Percentiles rank a stretch among this genome's conserved stretches.
Conservation (phyloP, 2,113 vertebrate genomes). For the Balaenoptera acutorostrata region DNA sequence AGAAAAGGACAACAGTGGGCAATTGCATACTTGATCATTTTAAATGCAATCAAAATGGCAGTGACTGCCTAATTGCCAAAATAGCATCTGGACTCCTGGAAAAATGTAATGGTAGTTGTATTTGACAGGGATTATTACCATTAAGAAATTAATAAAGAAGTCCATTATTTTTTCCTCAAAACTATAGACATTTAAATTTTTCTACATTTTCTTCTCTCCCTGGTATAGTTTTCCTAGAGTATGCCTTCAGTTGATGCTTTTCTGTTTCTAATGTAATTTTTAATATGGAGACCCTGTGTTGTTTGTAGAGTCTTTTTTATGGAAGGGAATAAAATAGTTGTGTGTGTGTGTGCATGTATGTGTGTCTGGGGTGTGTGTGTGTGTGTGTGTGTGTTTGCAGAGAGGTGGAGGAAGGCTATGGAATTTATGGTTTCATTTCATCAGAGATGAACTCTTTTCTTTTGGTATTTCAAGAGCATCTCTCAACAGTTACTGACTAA, state of each 20-base stretch:
- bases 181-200: not conserved
- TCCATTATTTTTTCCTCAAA: conserved; percentile 16
- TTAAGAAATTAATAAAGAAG: conserved; percentile 41
- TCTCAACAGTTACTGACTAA: not conserved
- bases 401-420: not conserved
- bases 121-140: conserved; percentile 21
- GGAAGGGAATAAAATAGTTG: not conserved
- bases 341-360: not conserved
- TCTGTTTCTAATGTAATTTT: not conserved
- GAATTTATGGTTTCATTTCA: conserved; percentile 18
- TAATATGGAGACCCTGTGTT: not conserved
- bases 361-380: not conserved
- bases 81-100: conserved; percentile 28
- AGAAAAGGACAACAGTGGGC: conserved; percentile 56
- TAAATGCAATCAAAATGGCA: conserved; percentile 62
- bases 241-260: not conserved
- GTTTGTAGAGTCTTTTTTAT: not conserved
- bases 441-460: not conserved
- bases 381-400: no score
- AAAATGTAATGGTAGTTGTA: conserved; percentile 5
- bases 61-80: conserved; percentile 55
- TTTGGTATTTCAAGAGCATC: not conserved
- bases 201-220: not conserved
- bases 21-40: conserved; percentile 64
- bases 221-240: not conserved